A percentile compares a stretch with the other conserved stretches of the same genome.
These are phyloP conservation scores for Sipha maydis DNA, from an alignment of 2,888 invertebrate genomes.

Conservation along the genomic window DNA sequence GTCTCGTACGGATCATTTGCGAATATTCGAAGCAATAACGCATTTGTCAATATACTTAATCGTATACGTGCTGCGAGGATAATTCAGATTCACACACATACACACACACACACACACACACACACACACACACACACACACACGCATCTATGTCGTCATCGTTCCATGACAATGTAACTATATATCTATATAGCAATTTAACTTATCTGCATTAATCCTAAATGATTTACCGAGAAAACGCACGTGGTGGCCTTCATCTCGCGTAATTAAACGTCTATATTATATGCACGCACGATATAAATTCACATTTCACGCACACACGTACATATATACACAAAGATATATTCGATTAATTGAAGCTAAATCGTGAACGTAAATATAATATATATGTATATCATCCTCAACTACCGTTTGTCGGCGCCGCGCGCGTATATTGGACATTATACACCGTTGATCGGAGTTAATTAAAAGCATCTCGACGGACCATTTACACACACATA, in stretches of 20 bases:
- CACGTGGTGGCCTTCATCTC: too few relatives aligned
- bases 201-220: not conserved
- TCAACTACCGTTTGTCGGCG: too few relatives aligned
- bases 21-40: too few relatives aligned
- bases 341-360: constrained; percentile 15
- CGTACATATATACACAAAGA: not conserved
- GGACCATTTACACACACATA: not conserved
- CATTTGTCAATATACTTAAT: too few relatives aligned
- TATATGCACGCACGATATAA: not conserved
- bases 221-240: not conserved
- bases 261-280: not conserved
- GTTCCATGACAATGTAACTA: not conserved
- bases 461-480: constrained; percentile 54
- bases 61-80: not conserved
- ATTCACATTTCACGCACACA: not conserved
- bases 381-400: not conserved
- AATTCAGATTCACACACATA: not conserved
- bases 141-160: not conserved
- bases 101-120: too few relatives aligned
- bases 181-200: not conserved
- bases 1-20: too few relatives aligned
- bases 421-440: not conserved
- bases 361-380: not conserved
- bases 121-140: too few relatives aligned
- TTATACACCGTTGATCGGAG: constrained; percentile 11